phyloP scores from a whole-genome alignment of 2,113 vertebrate genomes.

The Porphyrio hochstetteri region DNA sequence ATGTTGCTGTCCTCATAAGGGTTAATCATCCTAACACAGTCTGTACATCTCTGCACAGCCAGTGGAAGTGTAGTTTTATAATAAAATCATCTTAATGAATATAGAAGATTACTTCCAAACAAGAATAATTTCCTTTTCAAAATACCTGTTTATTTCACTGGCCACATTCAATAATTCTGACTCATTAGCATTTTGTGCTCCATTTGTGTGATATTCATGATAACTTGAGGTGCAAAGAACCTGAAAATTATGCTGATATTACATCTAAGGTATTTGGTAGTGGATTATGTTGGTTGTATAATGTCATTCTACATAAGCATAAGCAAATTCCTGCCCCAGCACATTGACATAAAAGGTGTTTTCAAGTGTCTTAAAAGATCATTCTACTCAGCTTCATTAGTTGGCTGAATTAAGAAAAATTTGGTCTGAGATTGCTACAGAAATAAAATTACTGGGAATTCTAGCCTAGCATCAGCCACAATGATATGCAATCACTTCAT shows the following conservation, averaged over 20 bases:
- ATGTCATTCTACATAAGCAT: background rate
- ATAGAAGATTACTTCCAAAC: background rate
- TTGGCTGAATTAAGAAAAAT: background rate
- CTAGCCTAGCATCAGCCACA: background rate
- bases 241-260: background rate
- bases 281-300: background rate
- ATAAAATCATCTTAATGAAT: background rate
- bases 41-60: background rate
- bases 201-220: background rate
- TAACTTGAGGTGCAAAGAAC: fast-evolving
- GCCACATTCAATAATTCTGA: background rate
- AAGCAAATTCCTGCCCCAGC: background rate
- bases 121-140: background rate
- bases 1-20: background rate
- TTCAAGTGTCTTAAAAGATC: background rate
- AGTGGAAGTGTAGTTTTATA: background rate
- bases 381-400: background rate
- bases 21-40: background rate
- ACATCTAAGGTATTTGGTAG: background rate
- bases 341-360: background rate
- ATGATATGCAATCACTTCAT: background rate
- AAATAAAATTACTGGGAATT: background rate
- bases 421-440: background rate
- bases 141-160: background rate
- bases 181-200: background rate